Conservation (phyloP, 1,140 invertebrate genomes). For the Neodiprion lecontei region DNA sequence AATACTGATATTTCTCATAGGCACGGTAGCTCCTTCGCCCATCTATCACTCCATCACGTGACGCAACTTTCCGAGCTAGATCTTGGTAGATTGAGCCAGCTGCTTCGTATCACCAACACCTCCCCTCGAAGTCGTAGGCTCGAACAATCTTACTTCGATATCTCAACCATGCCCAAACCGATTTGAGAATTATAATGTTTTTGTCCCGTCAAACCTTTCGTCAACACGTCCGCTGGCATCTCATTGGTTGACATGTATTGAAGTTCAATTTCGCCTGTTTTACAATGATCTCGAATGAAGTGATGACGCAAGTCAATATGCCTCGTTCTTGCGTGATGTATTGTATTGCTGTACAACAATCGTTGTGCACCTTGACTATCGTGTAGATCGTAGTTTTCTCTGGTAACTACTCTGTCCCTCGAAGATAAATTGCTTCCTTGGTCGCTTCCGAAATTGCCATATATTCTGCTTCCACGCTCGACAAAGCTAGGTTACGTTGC, state of each 20-base stretch:
- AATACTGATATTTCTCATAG: no score
- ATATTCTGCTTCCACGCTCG: constrained; percentile 58
- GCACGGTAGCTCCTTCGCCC: no score
- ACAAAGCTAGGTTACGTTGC: constrained; percentile 59
- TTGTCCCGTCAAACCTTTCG: constrained; percentile 12
- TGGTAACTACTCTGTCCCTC: neutral
- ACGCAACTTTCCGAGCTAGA: no score
- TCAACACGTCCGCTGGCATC: constrained; percentile 26
- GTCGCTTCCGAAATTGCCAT: constrained; percentile 47
- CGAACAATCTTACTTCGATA: neutral
- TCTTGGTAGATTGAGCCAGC: no score
- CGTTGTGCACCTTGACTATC: no score
- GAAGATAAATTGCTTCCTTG: constrained; percentile 44
- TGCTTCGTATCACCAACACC: neutral
- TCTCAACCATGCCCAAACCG: neutral
- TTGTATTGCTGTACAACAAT: neutral
- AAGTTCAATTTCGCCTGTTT: constrained; percentile 17
- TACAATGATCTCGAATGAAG: constrained; percentile 29
- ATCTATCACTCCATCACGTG: no score
- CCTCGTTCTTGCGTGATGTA: constrained; percentile 26
- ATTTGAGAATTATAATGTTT: neutral
- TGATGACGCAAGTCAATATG: constrained; percentile 39
- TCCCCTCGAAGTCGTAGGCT: neutral
- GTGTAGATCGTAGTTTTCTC: no score
- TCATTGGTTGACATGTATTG: constrained; percentile 17